Evolutionary conservation across 2,888 invertebrate species (phyloP).

Genomic region (Ennomos quercinarius): DNA sequence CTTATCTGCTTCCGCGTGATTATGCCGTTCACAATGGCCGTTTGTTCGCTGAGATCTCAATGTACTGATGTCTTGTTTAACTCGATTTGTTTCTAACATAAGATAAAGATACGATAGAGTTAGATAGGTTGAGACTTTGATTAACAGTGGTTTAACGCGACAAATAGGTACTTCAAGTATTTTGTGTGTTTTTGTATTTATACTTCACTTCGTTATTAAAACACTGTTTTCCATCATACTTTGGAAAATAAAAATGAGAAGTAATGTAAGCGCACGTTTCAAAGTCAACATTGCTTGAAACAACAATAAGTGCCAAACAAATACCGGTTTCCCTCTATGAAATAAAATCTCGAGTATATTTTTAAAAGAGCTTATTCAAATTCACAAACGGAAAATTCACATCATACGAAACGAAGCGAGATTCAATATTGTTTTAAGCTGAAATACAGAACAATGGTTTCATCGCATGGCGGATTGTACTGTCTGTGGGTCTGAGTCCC

Average conservation of each 20-base stretch:
- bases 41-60: slow-evolving; percentile 40
- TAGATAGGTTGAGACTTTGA: too few relatives aligned
- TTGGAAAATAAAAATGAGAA: neutral
- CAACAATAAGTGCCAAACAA: slow-evolving; percentile 2
- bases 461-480: too few relatives aligned
- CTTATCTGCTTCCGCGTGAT: slow-evolving; percentile 50
- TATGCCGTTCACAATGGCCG: slow-evolving; percentile 60
- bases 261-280: neutral
- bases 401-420: slow-evolving; percentile 14
- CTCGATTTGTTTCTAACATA: neutral
- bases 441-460: neutral
- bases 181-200: too few relatives aligned
- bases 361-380: slow-evolving; percentile 22
- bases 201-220: too few relatives aligned
- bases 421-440: slow-evolving; percentile 23
- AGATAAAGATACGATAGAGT: neutral
- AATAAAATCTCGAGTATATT: slow-evolving; percentile 12
- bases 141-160: too few relatives aligned
- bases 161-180: too few relatives aligned
- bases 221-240: neutral
- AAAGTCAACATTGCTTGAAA: neutral
- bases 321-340: slow-evolving; percentile 11
- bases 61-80: slow-evolving; percentile 1
- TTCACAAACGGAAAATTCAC: slow-evolving; percentile 22
- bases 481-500: too few relatives aligned